Percentiles rank a stretch among this genome's conserved stretches.
These are phyloP conservation scores for Aptenodytes forsteri DNA, from an alignment of 2,113 vertebrate species.

Conservation along the genomic window DNA sequence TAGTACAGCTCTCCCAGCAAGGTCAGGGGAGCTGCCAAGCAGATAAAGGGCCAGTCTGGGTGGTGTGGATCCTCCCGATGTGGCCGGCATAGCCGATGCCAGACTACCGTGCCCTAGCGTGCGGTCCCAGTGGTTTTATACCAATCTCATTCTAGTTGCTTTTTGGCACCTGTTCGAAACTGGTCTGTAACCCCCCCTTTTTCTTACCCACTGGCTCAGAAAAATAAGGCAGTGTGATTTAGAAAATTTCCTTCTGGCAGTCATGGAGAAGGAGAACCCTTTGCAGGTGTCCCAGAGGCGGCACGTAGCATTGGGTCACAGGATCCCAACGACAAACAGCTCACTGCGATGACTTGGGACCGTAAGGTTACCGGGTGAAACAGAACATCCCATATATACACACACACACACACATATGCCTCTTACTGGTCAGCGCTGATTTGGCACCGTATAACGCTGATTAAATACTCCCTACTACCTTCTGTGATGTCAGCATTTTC, in stretches of 20 bases:
- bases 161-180: background rate
- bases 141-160: background rate
- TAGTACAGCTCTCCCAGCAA: background rate
- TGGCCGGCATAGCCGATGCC: background rate
- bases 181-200: background rate
- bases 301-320: accelerated
- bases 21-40: background rate
- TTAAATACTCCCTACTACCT: background rate
- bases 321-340: background rate
- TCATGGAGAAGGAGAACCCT: background rate
- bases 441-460: background rate
- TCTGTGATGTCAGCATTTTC: background rate
- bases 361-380: background rate
- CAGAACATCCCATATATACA: background rate
- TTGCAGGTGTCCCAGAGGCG: background rate
- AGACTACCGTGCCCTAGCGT: accelerated
- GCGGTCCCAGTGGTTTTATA: background rate
- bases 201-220: background rate
- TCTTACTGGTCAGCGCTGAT: background rate
- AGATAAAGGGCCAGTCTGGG: background rate
- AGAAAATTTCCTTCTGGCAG: background rate
- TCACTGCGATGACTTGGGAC: background rate
- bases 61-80: background rate
- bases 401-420: too few species aligned
- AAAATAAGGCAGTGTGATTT: background rate